Conservation (phyloP, 2,888 invertebrate genomes). For the Calephelis perditalis region DNA sequence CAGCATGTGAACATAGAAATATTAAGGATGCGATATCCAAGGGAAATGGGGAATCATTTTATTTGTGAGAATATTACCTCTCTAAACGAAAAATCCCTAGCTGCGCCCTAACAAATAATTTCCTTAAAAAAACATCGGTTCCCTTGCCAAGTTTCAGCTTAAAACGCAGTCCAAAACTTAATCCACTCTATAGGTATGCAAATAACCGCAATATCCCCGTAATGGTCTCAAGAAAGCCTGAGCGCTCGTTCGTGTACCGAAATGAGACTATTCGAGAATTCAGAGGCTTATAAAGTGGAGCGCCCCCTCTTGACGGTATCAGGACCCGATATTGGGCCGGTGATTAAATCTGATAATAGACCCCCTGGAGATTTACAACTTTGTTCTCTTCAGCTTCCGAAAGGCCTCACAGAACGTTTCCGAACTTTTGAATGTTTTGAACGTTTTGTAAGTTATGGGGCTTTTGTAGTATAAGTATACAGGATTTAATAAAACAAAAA, state of each 20-base stretch:
- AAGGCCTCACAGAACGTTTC: constrained; percentile 1
- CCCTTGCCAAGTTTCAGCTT: constrained; percentile 16
- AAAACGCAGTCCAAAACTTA: constrained; percentile 15
- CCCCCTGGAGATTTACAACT: constrained; percentile 8
- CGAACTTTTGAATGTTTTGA: not conserved
- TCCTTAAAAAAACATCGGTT: constrained; percentile 5
- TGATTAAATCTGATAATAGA: constrained; percentile 10
- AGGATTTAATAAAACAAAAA: too few relatives aligned
- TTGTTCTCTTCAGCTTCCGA: not conserved
- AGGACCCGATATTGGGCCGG: constrained; percentile 10
- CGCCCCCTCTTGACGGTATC: constrained; percentile 4
- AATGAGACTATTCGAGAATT: constrained; percentile 19
- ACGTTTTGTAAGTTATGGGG: too few relatives aligned
- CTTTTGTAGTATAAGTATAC: too few relatives aligned
- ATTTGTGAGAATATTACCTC: too few relatives aligned
- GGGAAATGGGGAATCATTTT: too few relatives aligned
- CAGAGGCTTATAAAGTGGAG: constrained; percentile 14
- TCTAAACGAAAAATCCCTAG: too few relatives aligned
- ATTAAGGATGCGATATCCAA: too few relatives aligned
- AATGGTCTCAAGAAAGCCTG: constrained; percentile 18
- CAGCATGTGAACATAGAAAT: too few relatives aligned
- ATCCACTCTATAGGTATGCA: constrained; percentile 21
- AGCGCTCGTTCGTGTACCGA: constrained; percentile 18
- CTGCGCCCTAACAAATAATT: not conserved
- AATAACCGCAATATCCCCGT: constrained; percentile 19